Evolutionary conservation across 2,797 vertebrate genomes (phyloP), one percentile per base, ranked within the genome.

Genomic region (Myotis vivesi): DNA sequence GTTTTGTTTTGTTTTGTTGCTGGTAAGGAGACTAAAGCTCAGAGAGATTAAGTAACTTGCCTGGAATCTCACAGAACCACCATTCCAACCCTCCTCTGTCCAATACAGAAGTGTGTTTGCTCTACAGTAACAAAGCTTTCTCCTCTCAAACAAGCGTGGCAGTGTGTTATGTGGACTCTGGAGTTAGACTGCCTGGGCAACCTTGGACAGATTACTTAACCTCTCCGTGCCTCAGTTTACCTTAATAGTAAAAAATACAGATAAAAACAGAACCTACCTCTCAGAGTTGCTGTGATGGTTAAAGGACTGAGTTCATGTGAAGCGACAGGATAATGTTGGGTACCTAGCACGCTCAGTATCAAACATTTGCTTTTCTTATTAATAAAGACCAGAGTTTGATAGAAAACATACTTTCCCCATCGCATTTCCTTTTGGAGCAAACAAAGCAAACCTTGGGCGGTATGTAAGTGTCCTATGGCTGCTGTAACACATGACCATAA

Each of bases 101-200:
- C 1, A 0, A 0, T 1, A 30, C 13, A n/a, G 46, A 44, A 69
- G 28, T 51, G 12, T 15, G 2, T 25, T 38, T 1, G 25, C 20
- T 25, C 53, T 7, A 1, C 2, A 11, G 2, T 41, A 3, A 57
- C 64, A 22, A 30, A 16, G 25, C 83, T 33, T 9, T 25, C 75
- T 55, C 44, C 68, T 10, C 11, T 22, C 68, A 7, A 5, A 28
- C 41, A 28, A 33, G 33, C 1, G 0, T 8, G 10, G n/a, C 41
- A 28, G 12, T 2, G 8, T 17, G 33, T 44, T 25, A 0, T 0
- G 0, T 30, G 41, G 30, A 5, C 30, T n/a, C 44, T 28, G 30
- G 19, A 89, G 17, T 41, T 75, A 28, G 75, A 30, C 73, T 9
- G 33, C 22, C 15, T 44, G 22, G 49, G 38, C n/a, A 25, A 4